Base-by-base conservation (phyloP, 2,888 invertebrate species). In the Baronia brevicornis region DNA sequence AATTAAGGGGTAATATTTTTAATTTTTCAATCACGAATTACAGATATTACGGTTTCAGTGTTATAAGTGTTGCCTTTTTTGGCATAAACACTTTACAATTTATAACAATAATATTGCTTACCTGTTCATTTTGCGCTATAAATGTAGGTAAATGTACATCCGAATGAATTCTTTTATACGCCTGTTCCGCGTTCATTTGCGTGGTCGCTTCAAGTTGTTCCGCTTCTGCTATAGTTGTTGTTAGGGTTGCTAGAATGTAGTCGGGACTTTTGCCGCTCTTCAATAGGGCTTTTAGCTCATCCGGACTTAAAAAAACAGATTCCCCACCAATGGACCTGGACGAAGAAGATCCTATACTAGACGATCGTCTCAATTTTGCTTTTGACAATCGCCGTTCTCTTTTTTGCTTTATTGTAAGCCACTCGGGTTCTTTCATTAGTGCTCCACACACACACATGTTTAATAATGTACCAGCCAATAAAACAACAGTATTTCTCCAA, bases 401-500 rank as follows among this genome's bases (percentile, higher is more conserved):
- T 46, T 84, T 85, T 54, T 90, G 89, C 48, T 90, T 90, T 17
- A 84, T 69, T 31, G 86, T 74, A 58, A 89, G 84, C 95, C 95
- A 95, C 44, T 94, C 93, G 0, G 96, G 92, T 59, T 95, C 94
- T 17, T 92, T 86, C 93, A 96, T 95, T 4, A 95, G 75, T 1
- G 91, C 89, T 1, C 95, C 96, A 64, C 93, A 94, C 1, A 94
- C 91, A 56, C 93, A 93, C 79, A 95, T 90, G 62, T 95, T 92
- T 29, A 95, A 84, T 60, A 96, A 90, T 2, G 92, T 91, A 15
- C 93, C 95, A 3, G 92, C 91, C 25, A 95, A 65, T 22, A 95
- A 75, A 1, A 95, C 69, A 3, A 91, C 87, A 6, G 94, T 90
- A 20, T 92, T 93, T 34, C 93, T 87, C 95, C 95, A 95, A 26